Base-by-base conservation (phyloP, 2,888 invertebrate species). In the Anagyrus pseudococci region DNA sequence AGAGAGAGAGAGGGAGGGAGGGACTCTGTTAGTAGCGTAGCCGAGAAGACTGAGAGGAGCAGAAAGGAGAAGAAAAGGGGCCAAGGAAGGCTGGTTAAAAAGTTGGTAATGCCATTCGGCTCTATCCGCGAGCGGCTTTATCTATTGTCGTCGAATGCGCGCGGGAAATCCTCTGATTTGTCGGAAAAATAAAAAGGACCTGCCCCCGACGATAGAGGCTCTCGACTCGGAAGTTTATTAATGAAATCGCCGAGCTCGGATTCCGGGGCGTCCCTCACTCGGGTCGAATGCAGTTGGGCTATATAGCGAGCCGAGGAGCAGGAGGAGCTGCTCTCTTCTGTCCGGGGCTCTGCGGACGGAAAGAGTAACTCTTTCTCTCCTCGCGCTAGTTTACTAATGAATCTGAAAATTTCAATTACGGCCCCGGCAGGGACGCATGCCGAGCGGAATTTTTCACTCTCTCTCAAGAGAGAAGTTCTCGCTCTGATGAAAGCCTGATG, bases 101-200 rank as follows among this genome's bases (percentile, higher is more conserved):
- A 65, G 58, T 65, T 65, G 40, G 26, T 65, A 61, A 65, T 65
- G 58, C 49, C 60, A 61, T 65, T 65, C 61, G 59, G 55, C 33
- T 64, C 52, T 58, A 59, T 59, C 47, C 33, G 47, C 41, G 41
- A 10, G 47, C 25, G 43, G 59, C 56, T 59, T 55, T 63, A 63
- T 59, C 58, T 54, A 58, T 52, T 20, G 29, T 40, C 29, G 15
- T 4, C 13, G 20, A 13, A 3, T 8, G 33, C 29, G 7, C 15
- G 41, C 15, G 40, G n/a, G 46, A 48, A 25, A 43, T 26, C 26
- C 13, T 20, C 23, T 22, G 41, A 50, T 62, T 62, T 48, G 44
- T 43, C 44, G 19, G 44, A 46, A 58, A 58, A 55, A 48, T 25
- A 7, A 26, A 20, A n/a, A n/a, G n/a, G n/a, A n/a, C n/a, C n/a